phyloP scores from a whole-genome alignment of 2,113 vertebrate genomes.

The Emydura subglobosa region DNA sequence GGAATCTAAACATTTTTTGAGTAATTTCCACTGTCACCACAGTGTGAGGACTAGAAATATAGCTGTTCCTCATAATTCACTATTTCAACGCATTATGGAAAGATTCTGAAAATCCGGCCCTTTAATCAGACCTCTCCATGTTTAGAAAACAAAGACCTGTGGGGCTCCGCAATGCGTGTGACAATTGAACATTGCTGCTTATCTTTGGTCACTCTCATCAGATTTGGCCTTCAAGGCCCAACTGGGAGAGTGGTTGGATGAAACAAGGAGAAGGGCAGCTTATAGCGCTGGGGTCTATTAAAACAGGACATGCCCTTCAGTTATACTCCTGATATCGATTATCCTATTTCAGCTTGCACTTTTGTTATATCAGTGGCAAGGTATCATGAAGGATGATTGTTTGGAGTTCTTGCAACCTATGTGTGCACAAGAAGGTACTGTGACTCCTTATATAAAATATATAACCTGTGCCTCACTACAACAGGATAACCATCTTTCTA shows the following conservation, averaged over 20 bases:
- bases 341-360: neutral
- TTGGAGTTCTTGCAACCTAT: neutral
- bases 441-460: neutral
- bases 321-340: too few relatives aligned
- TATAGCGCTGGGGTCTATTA: neutral
- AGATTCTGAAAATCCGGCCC: neutral
- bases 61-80: neutral
- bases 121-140: neutral
- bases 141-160: neutral
- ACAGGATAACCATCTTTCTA: neutral
- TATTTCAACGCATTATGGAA: neutral
- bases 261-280: neutral
- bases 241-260: neutral
- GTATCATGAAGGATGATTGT: neutral
- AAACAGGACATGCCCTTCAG: too few relatives aligned
- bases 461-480: neutral
- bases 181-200: neutral
- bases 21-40: neutral
- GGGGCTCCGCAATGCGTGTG: neutral
- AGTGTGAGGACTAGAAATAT: neutral
- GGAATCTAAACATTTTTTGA: neutral
- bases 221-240: neutral
- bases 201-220: neutral
- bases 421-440: neutral
- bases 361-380: neutral